phyloP scores from a whole-genome alignment of 2,113 vertebrate genomes.

The Carettochelys insculpta region DNA sequence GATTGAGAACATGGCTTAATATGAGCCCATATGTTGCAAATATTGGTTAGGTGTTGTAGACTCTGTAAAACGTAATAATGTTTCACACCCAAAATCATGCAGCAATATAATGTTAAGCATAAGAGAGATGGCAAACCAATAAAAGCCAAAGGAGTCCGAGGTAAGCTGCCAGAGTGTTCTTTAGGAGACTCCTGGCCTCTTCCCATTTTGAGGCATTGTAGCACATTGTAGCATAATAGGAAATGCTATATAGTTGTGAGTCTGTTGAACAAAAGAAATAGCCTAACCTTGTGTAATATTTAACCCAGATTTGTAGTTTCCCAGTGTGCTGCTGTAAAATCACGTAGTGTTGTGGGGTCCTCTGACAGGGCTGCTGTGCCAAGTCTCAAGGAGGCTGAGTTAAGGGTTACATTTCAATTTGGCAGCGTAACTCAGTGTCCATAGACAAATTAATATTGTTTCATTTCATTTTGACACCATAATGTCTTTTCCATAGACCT shows the following conservation, averaged over 20 bases:
- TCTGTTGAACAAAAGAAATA: constrained; percentile 36
- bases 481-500: constrained; percentile 75
- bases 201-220: not conserved
- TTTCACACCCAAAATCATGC: constrained; percentile 58
- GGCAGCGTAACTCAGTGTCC: constrained; percentile 60
- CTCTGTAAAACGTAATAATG: constrained; percentile 48
- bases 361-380: not conserved
- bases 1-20: constrained; percentile 60
- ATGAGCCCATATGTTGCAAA: constrained; percentile 34
- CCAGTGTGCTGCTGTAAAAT: not conserved
- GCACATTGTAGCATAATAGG: not conserved
- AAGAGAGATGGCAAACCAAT: constrained; percentile 1
- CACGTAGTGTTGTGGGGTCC: constrained; percentile 18
- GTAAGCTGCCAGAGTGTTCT: not conserved
- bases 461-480: constrained; percentile 68
- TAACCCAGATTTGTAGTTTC: constrained; percentile 54
- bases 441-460: constrained; percentile 72
- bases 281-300: constrained; percentile 40
- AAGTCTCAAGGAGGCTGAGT: constrained; percentile 58
- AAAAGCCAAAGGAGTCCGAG: constrained; percentile 31
- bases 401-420: constrained; percentile 64
- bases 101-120: not conserved
- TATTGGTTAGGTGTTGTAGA: constrained; percentile 40
- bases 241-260: constrained; percentile 35
- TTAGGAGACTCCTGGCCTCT: not conserved